Conservation (phyloP, 2,797 vertebrate species). For the Erethizon dorsatum region DNA sequence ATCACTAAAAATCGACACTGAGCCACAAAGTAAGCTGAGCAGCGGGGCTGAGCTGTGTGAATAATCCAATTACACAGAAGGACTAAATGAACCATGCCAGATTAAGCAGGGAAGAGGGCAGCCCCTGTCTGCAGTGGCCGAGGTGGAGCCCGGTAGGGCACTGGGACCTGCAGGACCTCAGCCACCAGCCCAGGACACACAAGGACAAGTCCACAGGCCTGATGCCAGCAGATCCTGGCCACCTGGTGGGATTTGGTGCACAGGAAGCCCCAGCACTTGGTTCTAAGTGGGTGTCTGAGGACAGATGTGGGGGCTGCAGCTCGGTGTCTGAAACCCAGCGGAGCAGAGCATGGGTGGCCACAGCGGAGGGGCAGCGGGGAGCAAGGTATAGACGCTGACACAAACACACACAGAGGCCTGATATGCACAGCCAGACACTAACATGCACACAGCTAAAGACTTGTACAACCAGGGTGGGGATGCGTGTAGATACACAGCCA, state of each 20-base stretch:
- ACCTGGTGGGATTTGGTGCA: fast-evolving
- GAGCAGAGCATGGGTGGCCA: neutral
- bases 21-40: neutral
- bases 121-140: fast-evolving
- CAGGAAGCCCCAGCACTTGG: fast-evolving
- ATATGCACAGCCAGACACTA: neutral
- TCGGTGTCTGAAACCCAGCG: neutral
- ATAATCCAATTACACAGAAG: neutral
- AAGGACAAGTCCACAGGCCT: neutral
- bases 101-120: fast-evolving
- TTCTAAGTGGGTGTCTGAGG: neutral
- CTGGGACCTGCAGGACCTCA: too few species aligned
- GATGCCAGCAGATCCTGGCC: fast-evolving
- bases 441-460: neutral
- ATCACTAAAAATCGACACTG: neutral
- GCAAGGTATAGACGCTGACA: neutral
- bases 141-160: fast-evolving
- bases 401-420: neutral
- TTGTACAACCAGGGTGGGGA: neutral
- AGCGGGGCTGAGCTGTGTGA: neutral
- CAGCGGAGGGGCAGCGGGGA: fast-evolving
- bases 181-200: fast-evolving
- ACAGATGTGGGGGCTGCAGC: neutral
- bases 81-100: neutral
- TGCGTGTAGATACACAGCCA: neutral